These are phyloP conservation scores for Hydrozoanthus tunicans DNA, from an alignment of 64 coral and sea anemone genomes.

Conservation along the genomic window DNA sequence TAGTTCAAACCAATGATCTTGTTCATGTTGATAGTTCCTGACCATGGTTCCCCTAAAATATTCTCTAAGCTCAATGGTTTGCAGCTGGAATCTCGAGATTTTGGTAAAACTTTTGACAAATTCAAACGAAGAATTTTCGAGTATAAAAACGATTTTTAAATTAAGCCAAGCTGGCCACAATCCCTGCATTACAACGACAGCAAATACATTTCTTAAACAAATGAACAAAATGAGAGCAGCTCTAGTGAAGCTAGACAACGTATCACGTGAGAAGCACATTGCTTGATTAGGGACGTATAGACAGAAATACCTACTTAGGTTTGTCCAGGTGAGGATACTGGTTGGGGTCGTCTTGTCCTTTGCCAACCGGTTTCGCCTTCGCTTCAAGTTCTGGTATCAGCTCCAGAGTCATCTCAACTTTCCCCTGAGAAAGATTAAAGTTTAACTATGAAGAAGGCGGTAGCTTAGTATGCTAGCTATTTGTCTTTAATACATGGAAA, in stretches of 20 bases:
- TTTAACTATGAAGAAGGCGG: not conserved
- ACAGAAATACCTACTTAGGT: slow-evolving; percentile 43
- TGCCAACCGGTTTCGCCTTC: slow-evolving; percentile 54
- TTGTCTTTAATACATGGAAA: not conserved
- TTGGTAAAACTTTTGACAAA: too few relatives aligned
- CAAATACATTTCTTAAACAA: not conserved
- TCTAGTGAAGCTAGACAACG: not conserved
- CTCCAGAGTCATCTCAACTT: slow-evolving; percentile 63
- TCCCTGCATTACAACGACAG: too few relatives aligned
- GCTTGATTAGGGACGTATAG: too few relatives aligned
- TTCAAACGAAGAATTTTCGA: too few relatives aligned
- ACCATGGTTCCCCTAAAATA: too few relatives aligned
- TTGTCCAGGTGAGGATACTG: slow-evolving; percentile 57
- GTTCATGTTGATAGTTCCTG: too few relatives aligned
- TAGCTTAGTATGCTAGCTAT: not conserved
- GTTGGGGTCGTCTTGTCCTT: slow-evolving; percentile 65
- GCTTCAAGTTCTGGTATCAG: slow-evolving; percentile 55
- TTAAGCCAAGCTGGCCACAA: too few relatives aligned
- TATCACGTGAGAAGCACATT: not conserved
- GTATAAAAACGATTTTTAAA: too few relatives aligned
- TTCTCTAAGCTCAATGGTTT: too few relatives aligned
- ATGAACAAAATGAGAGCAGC: not conserved
- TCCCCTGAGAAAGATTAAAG: slow-evolving; percentile 30
- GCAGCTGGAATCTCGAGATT: not conserved
- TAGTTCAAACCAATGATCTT: too few relatives aligned